Evolutionary conservation across 2,797 vertebrate species (phyloP).

Genomic region (Leptoclinus maculatus): DNA sequence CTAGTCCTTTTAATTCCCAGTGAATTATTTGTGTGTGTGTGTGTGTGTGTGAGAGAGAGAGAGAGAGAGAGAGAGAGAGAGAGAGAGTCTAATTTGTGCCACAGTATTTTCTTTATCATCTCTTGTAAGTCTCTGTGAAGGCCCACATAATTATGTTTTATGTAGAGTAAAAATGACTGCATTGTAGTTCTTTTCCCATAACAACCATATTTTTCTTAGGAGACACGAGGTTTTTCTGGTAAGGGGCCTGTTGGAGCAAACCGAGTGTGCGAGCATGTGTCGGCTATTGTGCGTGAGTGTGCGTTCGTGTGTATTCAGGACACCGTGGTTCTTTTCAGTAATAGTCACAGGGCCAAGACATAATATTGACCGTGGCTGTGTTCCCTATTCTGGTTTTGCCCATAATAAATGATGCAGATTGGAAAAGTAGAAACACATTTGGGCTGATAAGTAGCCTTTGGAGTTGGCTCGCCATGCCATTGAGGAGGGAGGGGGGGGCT

Average conservation of each 20-base stretch:
- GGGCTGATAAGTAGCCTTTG: slow-evolving; percentile 80
- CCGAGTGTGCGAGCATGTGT: slow-evolving; percentile 56
- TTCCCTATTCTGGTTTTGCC: slow-evolving; percentile 80
- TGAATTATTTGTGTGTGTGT: slow-evolving; percentile 35
- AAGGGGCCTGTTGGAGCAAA: slow-evolving; percentile 56
- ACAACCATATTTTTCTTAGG: slow-evolving; percentile 58
- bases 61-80: neutral
- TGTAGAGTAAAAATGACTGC: slow-evolving; percentile 57
- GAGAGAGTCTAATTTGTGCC: slow-evolving; percentile 40
- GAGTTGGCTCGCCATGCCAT: slow-evolving; percentile 66
- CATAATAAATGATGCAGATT: slow-evolving; percentile 86
- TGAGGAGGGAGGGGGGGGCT: slow-evolving; percentile 40
- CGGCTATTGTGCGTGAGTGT: slow-evolving; percentile 63
- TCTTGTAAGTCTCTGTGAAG: slow-evolving; percentile 44
- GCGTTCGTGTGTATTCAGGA: slow-evolving; percentile 67
- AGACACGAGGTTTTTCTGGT: slow-evolving; percentile 62
- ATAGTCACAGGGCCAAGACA: slow-evolving; percentile 79
- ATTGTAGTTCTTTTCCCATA: slow-evolving; percentile 58
- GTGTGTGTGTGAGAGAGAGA: neutral
- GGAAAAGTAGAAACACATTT: slow-evolving; percentile 86
- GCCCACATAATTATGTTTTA: slow-evolving; percentile 55
- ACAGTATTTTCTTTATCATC: slow-evolving; percentile 59
- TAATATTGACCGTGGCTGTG: slow-evolving; percentile 85
- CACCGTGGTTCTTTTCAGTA: slow-evolving; percentile 77
- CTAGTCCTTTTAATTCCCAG: slow-evolving; percentile 41